These are phyloP conservation scores for Nomada ferruginata DNA, from an alignment of 2,888 invertebrate species.

Conservation along the genomic window DNA sequence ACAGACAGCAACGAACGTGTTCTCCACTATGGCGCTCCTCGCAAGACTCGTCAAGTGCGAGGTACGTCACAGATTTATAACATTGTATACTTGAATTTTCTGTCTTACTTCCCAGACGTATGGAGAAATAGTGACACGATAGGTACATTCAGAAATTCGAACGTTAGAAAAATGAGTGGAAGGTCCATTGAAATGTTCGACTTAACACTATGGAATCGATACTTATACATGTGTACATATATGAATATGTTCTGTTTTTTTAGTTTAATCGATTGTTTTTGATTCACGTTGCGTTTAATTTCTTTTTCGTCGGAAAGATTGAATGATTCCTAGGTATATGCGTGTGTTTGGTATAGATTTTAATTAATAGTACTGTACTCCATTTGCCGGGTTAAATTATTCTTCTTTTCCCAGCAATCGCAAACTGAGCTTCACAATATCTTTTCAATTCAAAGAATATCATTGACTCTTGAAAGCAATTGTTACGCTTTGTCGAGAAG, in stretches of 20 bases:
- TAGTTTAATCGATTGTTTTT: not conserved
- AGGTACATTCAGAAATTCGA: not conserved
- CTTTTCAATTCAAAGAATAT: not conserved
- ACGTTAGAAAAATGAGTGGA: not conserved
- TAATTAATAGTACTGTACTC: no score
- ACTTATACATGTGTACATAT: no score
- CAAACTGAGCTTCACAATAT: no score
- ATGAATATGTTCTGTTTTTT: not conserved
- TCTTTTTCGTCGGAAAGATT: not conserved
- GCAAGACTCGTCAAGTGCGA: slow-evolving; percentile 70
- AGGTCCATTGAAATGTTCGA: not conserved
- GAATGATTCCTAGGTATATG: not conserved
- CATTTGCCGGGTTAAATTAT: not conserved
- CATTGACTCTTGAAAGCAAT: no score
- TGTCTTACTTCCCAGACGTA: no score
- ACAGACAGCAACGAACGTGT: slow-evolving; percentile 50
- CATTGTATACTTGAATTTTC: not conserved
- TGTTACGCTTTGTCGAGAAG: no score
- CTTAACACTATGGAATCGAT: slow-evolving; percentile 1
- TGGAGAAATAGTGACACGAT: not conserved
- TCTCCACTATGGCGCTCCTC: slow-evolving; percentile 72
- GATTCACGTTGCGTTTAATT: not conserved
- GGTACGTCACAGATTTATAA: slow-evolving; percentile 63
- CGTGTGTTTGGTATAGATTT: no score
- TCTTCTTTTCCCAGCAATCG: not conserved